These are phyloP conservation scores for Ommatoiulus sabulosus DNA, from an alignment of 2,888 invertebrate genomes.

Conservation along the genomic window DNA sequence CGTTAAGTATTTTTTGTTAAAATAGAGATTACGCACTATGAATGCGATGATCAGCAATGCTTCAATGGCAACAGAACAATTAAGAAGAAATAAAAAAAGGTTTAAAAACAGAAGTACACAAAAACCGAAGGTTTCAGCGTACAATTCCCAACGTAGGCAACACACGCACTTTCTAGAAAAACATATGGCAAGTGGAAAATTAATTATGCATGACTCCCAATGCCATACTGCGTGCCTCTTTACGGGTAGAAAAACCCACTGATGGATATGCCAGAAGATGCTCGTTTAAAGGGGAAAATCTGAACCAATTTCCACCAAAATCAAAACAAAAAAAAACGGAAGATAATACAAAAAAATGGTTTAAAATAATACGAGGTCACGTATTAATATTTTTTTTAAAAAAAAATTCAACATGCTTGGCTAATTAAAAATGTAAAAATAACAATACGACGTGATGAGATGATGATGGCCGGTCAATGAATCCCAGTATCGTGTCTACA, in stretches of 20 bases:
- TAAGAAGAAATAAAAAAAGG: not conserved
- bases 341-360: not conserved
- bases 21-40: not conserved
- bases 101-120: not conserved
- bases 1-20: not conserved
- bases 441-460: not conserved
- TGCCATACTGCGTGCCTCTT: not conserved
- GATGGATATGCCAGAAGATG: not conserved
- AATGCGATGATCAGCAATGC: not conserved
- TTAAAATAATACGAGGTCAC: not conserved
- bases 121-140: not conserved
- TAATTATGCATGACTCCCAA: not conserved
- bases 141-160: not conserved
- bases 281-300: too few relatives aligned
- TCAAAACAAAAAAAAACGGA: not conserved
- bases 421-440: constrained; percentile 12
- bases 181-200: not conserved
- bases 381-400: not conserved
- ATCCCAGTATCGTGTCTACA: not conserved
- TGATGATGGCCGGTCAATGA: not conserved
- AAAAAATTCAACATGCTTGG: not conserved
- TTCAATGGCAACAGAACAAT: not conserved
- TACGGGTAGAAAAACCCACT: not conserved
- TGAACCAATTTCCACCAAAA: not conserved
- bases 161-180: not conserved